Conservation (phyloP, 2,797 vertebrate genomes). For the Pangasius larnaudii region DNA sequence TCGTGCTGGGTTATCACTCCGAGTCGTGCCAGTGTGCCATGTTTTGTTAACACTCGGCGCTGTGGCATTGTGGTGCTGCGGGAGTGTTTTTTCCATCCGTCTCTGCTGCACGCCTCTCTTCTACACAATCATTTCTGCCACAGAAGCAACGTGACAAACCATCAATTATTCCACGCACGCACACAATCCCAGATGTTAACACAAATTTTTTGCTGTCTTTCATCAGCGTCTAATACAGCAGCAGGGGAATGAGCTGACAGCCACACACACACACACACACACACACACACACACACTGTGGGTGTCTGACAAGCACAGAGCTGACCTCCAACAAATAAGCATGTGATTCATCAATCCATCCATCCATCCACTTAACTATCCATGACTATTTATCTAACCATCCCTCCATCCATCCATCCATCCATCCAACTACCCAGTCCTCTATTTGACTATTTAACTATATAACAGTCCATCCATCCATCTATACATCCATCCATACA, state of each 20-base stretch:
- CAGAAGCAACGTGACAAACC: constrained; percentile 37
- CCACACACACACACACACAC: constrained; percentile 24
- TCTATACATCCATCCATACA: not conserved
- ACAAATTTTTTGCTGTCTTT: constrained; percentile 36
- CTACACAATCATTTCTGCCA: constrained; percentile 26
- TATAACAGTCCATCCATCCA: not conserved
- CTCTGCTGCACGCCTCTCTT: constrained; percentile 30
- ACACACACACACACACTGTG: constrained; percentile 21
- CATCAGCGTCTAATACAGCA: constrained; percentile 24
- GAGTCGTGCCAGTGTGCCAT: constrained; percentile 31
- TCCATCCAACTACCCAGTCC: not conserved
- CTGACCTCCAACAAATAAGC: constrained; percentile 28
- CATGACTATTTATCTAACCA: not conserved
- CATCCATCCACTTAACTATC: not conserved
- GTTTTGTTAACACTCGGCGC: constrained; percentile 45
- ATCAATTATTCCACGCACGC: constrained; percentile 21
- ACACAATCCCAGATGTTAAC: constrained; percentile 25
- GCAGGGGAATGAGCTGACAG: constrained; percentile 3
- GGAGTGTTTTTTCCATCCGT: constrained; percentile 38
- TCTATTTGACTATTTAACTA: not conserved
- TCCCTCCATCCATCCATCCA: not conserved
- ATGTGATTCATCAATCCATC: constrained; percentile 2
- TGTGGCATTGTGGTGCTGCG: constrained; percentile 32
- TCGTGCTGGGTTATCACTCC: constrained; percentile 38
- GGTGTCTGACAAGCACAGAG: constrained; percentile 36